Percentiles rank a stretch among this genome's conserved stretches.
These are phyloP conservation scores for Mastigias papua DNA, from an alignment of 30 jellyfish, hydroid and myxozoan genomes.

Conservation along the genomic window DNA sequence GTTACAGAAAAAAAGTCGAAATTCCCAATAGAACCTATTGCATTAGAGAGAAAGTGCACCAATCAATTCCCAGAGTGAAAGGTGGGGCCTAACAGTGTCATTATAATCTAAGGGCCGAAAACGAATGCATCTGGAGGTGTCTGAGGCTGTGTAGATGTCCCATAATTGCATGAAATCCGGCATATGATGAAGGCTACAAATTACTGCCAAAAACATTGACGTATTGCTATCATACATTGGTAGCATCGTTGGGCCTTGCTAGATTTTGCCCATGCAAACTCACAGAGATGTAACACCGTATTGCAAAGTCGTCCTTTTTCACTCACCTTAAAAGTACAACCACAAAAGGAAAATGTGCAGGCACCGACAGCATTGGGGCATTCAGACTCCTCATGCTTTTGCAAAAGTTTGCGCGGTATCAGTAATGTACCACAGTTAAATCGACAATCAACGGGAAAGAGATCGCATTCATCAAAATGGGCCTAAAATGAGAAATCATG, in stretches of 20 bases:
- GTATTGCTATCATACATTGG: background rate
- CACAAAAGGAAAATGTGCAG: slow-evolving; percentile 40
- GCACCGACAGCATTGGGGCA: slow-evolving; percentile 56
- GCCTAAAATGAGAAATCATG: background rate
- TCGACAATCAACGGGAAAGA: background rate
- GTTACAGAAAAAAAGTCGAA: too few species aligned
- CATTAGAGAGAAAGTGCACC: too few species aligned
- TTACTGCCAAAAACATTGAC: background rate
- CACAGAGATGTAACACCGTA: background rate
- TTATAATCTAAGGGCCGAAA: too few species aligned
- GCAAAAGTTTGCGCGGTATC: slow-evolving; percentile 39
- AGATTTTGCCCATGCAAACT: background rate
- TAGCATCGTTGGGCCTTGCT: background rate
- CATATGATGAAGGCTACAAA: too few species aligned
- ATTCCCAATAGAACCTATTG: too few species aligned
- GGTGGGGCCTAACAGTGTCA: too few species aligned
- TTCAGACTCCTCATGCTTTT: slow-evolving; percentile 37
- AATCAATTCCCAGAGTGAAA: too few species aligned
- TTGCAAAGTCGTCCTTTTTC: background rate
- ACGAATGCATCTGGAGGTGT: too few species aligned
- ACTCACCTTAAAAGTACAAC: slow-evolving; percentile 62
- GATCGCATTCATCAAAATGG: background rate
- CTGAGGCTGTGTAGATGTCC: too few species aligned
- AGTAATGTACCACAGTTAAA: slow-evolving; percentile 39
- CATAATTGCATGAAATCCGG: too few species aligned